Evolutionary conservation across 2,113 vertebrate genomes (phyloP), one percentile per base, ranked within the genome.

Genomic region (Theristicus caerulescens): DNA sequence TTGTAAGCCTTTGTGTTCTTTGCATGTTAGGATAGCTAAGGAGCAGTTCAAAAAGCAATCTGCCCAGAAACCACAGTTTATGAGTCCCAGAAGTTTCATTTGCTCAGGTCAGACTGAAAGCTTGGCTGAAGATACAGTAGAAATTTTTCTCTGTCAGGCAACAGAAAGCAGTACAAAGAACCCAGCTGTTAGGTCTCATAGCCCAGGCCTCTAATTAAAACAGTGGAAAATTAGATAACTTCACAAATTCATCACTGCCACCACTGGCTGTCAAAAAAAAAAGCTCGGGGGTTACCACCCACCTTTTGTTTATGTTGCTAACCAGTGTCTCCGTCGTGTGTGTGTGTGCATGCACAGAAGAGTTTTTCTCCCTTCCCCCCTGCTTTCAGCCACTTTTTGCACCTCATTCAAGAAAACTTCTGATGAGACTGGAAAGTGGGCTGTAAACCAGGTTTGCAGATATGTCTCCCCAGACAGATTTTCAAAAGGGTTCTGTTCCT

Each of bases 201-300:
- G 98, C 98, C 98, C 98, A 98, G 98, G 99, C 98, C 98, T 99
- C 99, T 99, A 99, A 99, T 99, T 99, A 99, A 99, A 99, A 99
- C 99, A 99, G 99, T 99, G 99, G 99, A 99, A 99, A 99, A 99
- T 99, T 98, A 99, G 99, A 99, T 99, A 99, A 99, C 99, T 99
- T 98, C 98, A 98, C 98, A 99, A 98, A 99, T 99, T 98, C 98
- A 99, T 99, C 99, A 99, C 98, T 97, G 99, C 98, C 97, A 98
- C 98, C 98, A 97, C 98, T 97, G 98, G 98, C 98, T 99, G 99
- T 99, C 99, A 98, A 98, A 97, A 97, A 79, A 97, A 98, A 85
- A 77, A 96, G 95, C 98, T 98, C 82, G 22, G 96, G 98, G 98
- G 98, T 98, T 98, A 97, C 99, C 99, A 99, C 99, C 99, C 98